Conservation (phyloP, 1,140 invertebrate genomes). For the Drosophila rufa region DNA sequence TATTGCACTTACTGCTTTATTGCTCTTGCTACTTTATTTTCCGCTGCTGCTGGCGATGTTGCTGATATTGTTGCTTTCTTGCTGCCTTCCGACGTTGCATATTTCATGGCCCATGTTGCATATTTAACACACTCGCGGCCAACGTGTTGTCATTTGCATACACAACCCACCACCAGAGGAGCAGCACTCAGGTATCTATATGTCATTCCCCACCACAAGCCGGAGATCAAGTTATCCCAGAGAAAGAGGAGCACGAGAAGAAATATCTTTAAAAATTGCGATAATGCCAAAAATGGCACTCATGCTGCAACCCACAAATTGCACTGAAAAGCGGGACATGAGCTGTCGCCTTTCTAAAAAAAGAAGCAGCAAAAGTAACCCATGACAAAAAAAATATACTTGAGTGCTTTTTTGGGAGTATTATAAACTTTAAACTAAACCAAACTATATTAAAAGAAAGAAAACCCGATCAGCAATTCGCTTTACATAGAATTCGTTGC, state of each 20-base stretch:
- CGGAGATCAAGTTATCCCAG: conserved; percentile 9
- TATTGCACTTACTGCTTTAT: not conserved
- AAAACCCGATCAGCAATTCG: too few species aligned
- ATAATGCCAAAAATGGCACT: conserved; percentile 57
- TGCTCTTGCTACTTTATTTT: conserved; percentile 4
- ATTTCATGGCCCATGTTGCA: conserved; percentile 59
- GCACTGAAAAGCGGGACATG: conserved; percentile 30
- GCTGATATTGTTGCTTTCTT: conserved; percentile 12
- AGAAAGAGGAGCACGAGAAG: not conserved
- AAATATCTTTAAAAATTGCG: conserved; percentile 9
- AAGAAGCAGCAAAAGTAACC: conserved; percentile 12
- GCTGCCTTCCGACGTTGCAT: conserved; percentile 39
- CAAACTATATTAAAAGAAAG: too few species aligned
- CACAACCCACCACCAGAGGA: conserved; percentile 8
- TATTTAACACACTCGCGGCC: conserved; percentile 50
- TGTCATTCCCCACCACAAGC: conserved; percentile 13
- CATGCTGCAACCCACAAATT: conserved; percentile 40
- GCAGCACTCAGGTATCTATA: not conserved
- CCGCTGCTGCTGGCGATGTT: not conserved
- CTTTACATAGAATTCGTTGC: too few species aligned
- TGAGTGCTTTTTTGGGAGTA: conserved; percentile 38
- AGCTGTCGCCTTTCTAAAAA: conserved; percentile 77
- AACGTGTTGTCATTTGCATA: conserved; percentile 57
- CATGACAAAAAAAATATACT: conserved; percentile 28
- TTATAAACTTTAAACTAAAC: too few species aligned